Evolutionary conservation across 2,888 invertebrate genomes (phyloP), one percentile per base, ranked within the genome.

Genomic region (Drosophila parthenogenetica): DNA sequence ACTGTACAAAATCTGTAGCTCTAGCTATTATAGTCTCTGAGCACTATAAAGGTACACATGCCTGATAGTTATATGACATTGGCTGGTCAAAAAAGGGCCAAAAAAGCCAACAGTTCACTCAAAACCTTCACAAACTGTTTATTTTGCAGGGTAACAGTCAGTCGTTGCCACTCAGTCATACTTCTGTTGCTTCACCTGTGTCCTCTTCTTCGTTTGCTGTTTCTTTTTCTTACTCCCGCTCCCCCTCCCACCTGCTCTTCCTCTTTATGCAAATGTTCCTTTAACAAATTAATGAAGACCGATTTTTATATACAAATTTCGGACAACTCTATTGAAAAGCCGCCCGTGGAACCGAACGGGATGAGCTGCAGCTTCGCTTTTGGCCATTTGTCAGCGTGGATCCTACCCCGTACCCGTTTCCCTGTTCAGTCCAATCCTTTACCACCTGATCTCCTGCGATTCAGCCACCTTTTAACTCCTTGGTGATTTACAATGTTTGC

Each of bases 241-340:
- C 8, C 16, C 4, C 10, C 8, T 37, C 19, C 22, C 14, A 10
- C n/a, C 11, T 14, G 32, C 32, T 45, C 25, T 19, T 37, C 48
- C 17, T 49, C 8, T 2, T 43, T 65, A 76, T 82, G 75, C 75
- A 82, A 71, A 81, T 80, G 40, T 49, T 50, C 45, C 19, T 11
- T 45, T 32, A 37, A 49, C 53, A 73, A 83, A 86, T 86, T 81
- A 83, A 83, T 83, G 77, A 81, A 79, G 69, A 73, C 17, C 73
- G 77, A 76, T 83, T 86, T 77, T 77, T 74, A 80, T 79, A 65
- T 61, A 69, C 71, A 68, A 79, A 79, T 73, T 79, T 84, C 11
- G 70, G 80, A 85, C 83, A 74, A 83, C 86, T 83, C 79, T 83
- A 86, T 86, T 72, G 51, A 55, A 22, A 37, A 40, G 32, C 54